Conservation (phyloP, 1,140 invertebrate genomes). For the Chironomus tepperi region DNA sequence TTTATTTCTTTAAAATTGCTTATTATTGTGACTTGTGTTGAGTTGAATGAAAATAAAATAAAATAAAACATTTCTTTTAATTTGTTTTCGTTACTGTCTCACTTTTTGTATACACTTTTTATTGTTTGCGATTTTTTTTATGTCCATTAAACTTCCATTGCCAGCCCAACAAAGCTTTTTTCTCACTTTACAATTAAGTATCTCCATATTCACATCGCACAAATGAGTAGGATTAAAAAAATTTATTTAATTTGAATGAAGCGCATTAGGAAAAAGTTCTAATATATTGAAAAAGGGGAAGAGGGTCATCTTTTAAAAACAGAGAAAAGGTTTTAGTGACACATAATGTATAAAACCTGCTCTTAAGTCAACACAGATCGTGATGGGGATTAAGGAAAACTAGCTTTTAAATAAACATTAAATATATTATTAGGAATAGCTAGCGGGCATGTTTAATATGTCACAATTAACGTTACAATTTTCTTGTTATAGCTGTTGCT, state of each 20-base stretch:
- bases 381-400: constrained; percentile 6
- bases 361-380: not conserved
- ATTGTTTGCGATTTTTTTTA: too few species aligned
- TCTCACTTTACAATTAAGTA: not conserved
- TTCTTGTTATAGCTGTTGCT: not conserved
- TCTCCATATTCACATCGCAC: not conserved
- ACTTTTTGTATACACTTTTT: not conserved
- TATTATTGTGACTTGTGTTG: not conserved
- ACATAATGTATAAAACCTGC: not conserved
- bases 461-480: not conserved
- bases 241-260: too few species aligned
- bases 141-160: too few species aligned
- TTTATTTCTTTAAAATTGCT: constrained; percentile 17
- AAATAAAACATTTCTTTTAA: not conserved
- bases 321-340: too few species aligned
- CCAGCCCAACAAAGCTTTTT: not conserved
- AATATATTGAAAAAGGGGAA: too few species aligned
- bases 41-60: not conserved
- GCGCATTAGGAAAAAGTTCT: too few species aligned
- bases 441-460: not conserved
- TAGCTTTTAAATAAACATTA: not conserved
- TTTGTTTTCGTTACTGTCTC: constrained; percentile 4
- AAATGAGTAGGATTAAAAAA: too few species aligned
- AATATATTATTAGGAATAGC: not conserved
- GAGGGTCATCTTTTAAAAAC: too few species aligned